Evolutionary conservation across 2,888 invertebrate genomes (phyloP).

Genomic region (Apomyelois bistriatella): DNA sequence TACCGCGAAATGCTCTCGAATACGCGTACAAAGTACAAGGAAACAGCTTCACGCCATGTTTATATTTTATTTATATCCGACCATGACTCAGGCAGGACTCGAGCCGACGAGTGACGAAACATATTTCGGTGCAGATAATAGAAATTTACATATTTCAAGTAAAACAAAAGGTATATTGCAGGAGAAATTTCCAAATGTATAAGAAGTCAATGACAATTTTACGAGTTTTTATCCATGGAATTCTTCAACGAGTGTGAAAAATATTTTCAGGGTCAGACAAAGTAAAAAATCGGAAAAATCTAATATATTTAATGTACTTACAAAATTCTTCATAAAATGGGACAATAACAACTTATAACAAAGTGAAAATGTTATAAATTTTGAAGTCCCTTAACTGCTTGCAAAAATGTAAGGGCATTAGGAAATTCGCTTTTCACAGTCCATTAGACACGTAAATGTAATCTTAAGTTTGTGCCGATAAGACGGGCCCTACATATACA

Average conservation of each 20-base stretch:
- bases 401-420: slow-evolving; percentile 22
- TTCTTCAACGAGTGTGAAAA: too few species aligned
- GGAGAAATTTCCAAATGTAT: too few species aligned
- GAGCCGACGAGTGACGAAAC: background rate
- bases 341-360: slow-evolving; percentile 11
- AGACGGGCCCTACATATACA: slow-evolving; percentile 17
- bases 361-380: slow-evolving; percentile 16
- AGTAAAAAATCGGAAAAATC: too few species aligned
- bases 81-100: background rate
- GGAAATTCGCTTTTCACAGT: slow-evolving; percentile 35
- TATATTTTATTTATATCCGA: background rate
- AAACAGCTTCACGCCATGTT: slow-evolving; percentile 6
- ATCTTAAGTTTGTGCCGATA: slow-evolving; percentile 30
- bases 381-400: slow-evolving; percentile 16
- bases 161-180: background rate
- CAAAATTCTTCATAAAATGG: too few species aligned
- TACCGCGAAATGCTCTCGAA: slow-evolving; percentile 38
- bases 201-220: too few species aligned
- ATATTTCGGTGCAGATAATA: background rate
- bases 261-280: too few species aligned
- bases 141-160: background rate
- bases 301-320: too few species aligned
- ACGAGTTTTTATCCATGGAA: too few species aligned
- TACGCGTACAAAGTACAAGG: slow-evolving; percentile 19
- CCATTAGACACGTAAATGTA: slow-evolving; percentile 39